Base-by-base conservation (phyloP, 2,888 invertebrate genomes). In the Eilema sororculum region DNA sequence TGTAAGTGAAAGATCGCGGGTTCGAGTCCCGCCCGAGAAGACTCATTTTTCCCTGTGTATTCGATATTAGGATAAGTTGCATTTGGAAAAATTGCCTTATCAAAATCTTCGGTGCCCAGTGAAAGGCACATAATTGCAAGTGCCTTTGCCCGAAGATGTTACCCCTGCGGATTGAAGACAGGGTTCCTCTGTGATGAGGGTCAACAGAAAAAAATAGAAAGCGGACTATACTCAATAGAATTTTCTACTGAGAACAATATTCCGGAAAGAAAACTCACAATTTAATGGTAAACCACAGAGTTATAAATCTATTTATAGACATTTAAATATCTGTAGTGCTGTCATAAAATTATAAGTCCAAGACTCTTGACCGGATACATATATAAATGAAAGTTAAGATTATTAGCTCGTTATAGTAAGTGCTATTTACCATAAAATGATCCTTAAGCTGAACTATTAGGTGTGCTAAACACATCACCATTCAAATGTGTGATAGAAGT, bases 321-420 rank as follows among this genome's bases (percentile, higher is more conserved):
- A 46, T 46, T 46, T 46, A 33, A 41, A 16, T 46, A 46, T 13
- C 0, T 4, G 33, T 16, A 41, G 41, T 41, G 41, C n/a, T 52
- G 8, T 52, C n/a, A 52, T 52, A 52, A 52, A 52, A 52, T n/a
- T n/a, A 2, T 52, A 2, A 52, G 8, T n/a, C 20, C 52, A 8
- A 52, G 24, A 5, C 13, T 41, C 22, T 30, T 59, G 13, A 22
- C 30, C 28, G 46, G 46, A 46, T 41, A 60, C 6, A 12, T 59
- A 67, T 59, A 61, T 62, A 68, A 56, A 63, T 63, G 62, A 68
- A 68, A 68, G 68, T 68, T n/a, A 8, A 25, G 6, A 25, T 13
- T 22, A 33, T 37, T 22, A 67, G 16, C 62, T 30, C 13, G 67
- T 20, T 62, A 12, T 25, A 37, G n/a, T 41, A 57, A 57, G 24